phyloP scores from a whole-genome alignment of 1,140 invertebrate species.

The Cotesia vestalis region DNA sequence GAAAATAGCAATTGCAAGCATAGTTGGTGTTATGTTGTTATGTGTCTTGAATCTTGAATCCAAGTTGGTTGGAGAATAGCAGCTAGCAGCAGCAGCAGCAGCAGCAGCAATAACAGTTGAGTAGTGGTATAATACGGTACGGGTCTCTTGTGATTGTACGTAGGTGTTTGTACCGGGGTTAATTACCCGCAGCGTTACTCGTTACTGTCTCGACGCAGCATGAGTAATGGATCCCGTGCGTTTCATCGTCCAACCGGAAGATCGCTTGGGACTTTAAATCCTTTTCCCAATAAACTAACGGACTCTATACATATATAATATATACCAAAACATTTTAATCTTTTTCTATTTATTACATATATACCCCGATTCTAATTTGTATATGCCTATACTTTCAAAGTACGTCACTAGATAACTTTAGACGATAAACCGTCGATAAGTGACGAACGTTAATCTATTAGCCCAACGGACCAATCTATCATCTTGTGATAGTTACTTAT shows the following conservation, averaged over 20 bases:
- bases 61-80: too few species aligned
- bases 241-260: conserved; percentile 42
- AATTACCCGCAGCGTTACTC: conserved; percentile 39
- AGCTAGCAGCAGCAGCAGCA: too few species aligned
- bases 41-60: too few species aligned
- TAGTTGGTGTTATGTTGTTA: background rate
- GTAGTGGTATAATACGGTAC: background rate
- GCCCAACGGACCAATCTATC: background rate
- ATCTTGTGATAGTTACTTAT: background rate
- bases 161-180: conserved; percentile 34
- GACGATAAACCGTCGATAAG: conserved; percentile 12
- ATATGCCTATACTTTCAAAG: background rate
- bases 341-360: background rate
- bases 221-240: conserved; percentile 43
- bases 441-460: conserved; percentile 20
- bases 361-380: background rate
- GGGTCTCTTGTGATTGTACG: conserved; percentile 29
- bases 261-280: conserved; percentile 35
- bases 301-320: conserved; percentile 31
- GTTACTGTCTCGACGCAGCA: conserved; percentile 27
- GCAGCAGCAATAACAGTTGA: too few species aligned
- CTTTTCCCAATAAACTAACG: conserved; percentile 33
- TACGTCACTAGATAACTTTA: conserved; percentile 9
- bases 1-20: conserved; percentile 35
- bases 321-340: background rate